A percentile compares a stretch with the other conserved stretches of the same genome.
Conservation (phyloP, 2,888 invertebrate genomes). For the Toxonevra muliebris region DNA sequence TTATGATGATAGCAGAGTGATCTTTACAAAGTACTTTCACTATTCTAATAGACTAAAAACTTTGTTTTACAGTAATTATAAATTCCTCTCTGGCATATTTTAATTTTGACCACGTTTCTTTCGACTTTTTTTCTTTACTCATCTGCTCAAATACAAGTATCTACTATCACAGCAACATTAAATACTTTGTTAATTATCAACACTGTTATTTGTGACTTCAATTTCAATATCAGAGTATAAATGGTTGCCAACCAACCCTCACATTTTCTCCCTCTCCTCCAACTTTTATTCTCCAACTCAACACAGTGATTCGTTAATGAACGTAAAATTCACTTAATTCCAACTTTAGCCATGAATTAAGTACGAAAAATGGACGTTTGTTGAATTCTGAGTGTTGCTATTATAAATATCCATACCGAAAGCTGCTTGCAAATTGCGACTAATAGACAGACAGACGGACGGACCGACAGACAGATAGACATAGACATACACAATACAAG, state of each 20-base stretch:
- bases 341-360: conserved; percentile 62
- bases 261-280: neutral
- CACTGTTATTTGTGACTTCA: conserved; percentile 30
- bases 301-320: conserved; percentile 53
- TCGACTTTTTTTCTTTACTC: too few relatives aligned
- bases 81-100: too few relatives aligned
- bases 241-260: neutral
- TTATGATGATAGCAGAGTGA: too few relatives aligned
- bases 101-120: too few relatives aligned
- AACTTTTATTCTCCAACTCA: conserved; percentile 9
- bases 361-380: conserved; percentile 36
- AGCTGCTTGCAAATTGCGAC: neutral
- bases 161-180: conserved; percentile 53
- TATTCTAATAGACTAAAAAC: too few relatives aligned
- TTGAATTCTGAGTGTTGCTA: conserved; percentile 11
- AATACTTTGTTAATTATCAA: conserved; percentile 53
- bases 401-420: conserved; percentile 36
- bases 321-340: conserved; percentile 63
- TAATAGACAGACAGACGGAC: neutral
- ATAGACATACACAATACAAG: conserved; percentile 15
- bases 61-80: too few relatives aligned
- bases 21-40: too few relatives aligned
- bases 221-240: neutral
- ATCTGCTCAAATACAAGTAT: conserved; percentile 5
- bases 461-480: too few relatives aligned